A percentile compares a stretch with the other conserved stretches of the same genome.
These are phyloP conservation scores for Cyrtodaria siliqua DNA, from an alignment of 2,888 invertebrate species.

Conservation along the genomic window DNA sequence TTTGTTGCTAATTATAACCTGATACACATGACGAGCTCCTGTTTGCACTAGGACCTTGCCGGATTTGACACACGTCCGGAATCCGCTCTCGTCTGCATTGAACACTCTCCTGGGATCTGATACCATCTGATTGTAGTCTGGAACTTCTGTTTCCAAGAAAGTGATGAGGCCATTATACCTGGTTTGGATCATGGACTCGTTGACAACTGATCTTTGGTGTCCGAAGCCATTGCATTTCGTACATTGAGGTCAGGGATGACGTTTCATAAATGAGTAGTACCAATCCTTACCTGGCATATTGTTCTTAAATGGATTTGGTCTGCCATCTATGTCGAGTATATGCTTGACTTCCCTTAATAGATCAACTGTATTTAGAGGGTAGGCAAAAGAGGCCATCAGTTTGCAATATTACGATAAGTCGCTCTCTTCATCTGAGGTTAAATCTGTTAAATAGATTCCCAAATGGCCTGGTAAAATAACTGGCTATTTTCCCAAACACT, in stretches of 20 bases:
- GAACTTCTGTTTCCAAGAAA: conserved; percentile 21
- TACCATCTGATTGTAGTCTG: conserved; percentile 3
- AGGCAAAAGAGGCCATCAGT: too few relatives aligned
- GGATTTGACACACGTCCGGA: conserved; percentile 32
- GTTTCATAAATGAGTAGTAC: conserved; percentile 27
- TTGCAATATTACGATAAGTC: too few relatives aligned
- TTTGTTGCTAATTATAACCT: conserved; percentile 17
- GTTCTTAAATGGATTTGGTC: conserved; percentile 31
- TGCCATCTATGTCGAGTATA: conserved; percentile 11
- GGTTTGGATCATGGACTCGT: conserved; percentile 15
- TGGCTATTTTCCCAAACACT: too few relatives aligned
- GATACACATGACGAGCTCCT: too few relatives aligned
- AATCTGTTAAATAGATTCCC: too few relatives aligned
- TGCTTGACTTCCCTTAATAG: conserved; percentile 26
- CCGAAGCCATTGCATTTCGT: conserved; percentile 8
- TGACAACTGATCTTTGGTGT: conserved; percentile 25
- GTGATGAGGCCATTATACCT: conserved; percentile 22
- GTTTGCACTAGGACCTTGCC: conserved; percentile 26
- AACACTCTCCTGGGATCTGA: conserved; percentile 16
- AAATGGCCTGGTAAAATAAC: too few relatives aligned
- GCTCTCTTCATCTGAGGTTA: too few relatives aligned
- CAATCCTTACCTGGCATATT: conserved; percentile 41
- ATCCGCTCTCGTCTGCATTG: conserved; percentile 35
- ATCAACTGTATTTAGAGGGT: conserved; percentile 5
- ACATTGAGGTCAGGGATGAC: conserved; percentile 5